A percentile compares a stretch with the other conserved stretches of the same genome.
Evolutionary conservation across 2,797 vertebrate genomes (phyloP).

Genomic region (Intellagama lesueurii): DNA sequence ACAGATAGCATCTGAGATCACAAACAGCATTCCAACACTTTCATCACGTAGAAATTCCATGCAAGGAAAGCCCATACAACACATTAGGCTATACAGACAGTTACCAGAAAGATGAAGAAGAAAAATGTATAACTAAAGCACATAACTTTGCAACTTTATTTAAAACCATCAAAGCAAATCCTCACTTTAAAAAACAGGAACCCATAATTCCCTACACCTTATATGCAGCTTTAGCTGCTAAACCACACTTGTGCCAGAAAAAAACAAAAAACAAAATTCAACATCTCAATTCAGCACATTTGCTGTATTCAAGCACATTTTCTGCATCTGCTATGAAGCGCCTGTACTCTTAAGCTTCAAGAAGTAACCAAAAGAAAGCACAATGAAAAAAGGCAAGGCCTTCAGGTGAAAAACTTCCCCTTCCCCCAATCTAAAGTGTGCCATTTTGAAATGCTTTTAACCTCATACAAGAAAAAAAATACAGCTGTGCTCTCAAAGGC

Average conservation of each 20-base stretch:
- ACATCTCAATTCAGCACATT: neutral
- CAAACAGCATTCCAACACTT: neutral
- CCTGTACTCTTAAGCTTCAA: constrained; percentile 3
- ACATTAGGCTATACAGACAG: neutral
- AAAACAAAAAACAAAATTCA: neutral
- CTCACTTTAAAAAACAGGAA: neutral
- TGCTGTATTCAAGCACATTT: neutral
- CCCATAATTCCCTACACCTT: neutral
- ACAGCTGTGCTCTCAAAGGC: neutral
- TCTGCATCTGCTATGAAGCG: neutral
- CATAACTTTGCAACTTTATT: neutral
- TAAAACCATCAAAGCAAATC: neutral
- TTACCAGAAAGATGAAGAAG: neutral
- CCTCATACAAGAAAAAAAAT: neutral
- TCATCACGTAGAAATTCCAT: neutral
- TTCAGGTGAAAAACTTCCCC: neutral
- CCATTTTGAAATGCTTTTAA: neutral
- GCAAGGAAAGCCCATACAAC: neutral
- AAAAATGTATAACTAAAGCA: neutral
- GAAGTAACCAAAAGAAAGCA: neutral
- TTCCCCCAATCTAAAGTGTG: neutral
- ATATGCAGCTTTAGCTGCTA: neutral
- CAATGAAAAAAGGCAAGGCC: neutral
- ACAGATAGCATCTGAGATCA: too few relatives aligned
- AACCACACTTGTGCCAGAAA: neutral